These are phyloP conservation scores for Calephelis virginiensis DNA, from an alignment of 1,140 invertebrate genomes.

Conservation along the genomic window DNA sequence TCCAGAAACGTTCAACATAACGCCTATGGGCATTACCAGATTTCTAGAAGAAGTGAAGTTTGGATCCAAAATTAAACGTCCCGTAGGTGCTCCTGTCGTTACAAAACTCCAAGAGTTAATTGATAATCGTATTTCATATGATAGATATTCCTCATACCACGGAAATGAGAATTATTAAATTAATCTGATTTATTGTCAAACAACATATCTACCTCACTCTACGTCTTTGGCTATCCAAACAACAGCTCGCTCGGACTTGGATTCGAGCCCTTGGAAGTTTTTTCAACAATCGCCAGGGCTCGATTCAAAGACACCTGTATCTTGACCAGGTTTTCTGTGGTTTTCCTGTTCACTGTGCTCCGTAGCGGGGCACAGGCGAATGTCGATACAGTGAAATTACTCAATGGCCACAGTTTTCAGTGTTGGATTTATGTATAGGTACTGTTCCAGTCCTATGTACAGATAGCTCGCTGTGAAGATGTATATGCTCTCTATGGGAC, in stretches of 20 bases:
- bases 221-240: too few relatives aligned
- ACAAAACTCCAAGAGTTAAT: neutral
- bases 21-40: neutral
- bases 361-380: neutral
- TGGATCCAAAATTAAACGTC: slow-evolving; percentile 15
- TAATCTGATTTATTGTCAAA: too few relatives aligned
- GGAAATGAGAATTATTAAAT: too few relatives aligned
- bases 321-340: neutral
- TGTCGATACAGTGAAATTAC: neutral
- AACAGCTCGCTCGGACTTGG: too few relatives aligned
- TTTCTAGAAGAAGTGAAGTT: slow-evolving; percentile 14
- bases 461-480: too few relatives aligned
- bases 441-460: too few relatives aligned
- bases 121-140: neutral
- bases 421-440: too few relatives aligned
- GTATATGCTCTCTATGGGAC: too few relatives aligned
- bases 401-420: neutral
- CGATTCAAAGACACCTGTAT: neutral
- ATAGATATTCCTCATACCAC: neutral
- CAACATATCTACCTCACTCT: neutral
- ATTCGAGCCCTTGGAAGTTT: too few relatives aligned
- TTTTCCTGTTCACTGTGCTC: neutral
- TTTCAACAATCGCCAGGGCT: too few relatives aligned
- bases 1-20: slow-evolving; percentile 9
- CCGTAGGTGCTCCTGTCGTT: slow-evolving; percentile 1